Conservation (phyloP, 2,113 vertebrate species). For the Romanogobio albipinnatus region DNA sequence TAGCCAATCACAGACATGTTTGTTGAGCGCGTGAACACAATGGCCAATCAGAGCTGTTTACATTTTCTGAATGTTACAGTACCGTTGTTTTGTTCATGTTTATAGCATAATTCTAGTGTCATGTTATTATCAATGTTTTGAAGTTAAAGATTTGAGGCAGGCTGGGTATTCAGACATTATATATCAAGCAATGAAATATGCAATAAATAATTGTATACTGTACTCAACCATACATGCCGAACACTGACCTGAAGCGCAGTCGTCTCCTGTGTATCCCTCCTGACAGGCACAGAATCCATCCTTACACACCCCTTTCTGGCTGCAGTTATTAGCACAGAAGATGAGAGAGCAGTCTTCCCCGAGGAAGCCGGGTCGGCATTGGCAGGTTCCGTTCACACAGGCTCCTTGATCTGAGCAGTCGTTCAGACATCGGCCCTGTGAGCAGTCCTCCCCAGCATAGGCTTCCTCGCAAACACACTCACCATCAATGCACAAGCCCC, state of each 20-base stretch:
- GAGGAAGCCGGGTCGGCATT: slow-evolving; percentile 84
- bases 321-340: slow-evolving; percentile 89
- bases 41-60: too few relatives aligned
- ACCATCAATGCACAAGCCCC: slow-evolving; percentile 90
- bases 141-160: too few relatives aligned
- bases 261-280: slow-evolving; percentile 87
- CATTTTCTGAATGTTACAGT: too few relatives aligned
- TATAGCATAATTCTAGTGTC: too few relatives aligned
- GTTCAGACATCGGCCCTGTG: slow-evolving; percentile 84
- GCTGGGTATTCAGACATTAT: too few relatives aligned
- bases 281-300: slow-evolving; percentile 89
- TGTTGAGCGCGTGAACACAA: too few relatives aligned
- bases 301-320: slow-evolving; percentile 85
- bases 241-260: slow-evolving; percentile 89
- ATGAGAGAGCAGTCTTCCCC: slow-evolving; percentile 87
- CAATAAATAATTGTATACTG: too few relatives aligned
- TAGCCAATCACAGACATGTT: too few relatives aligned
- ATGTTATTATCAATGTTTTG: too few relatives aligned
- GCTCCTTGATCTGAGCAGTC: slow-evolving; percentile 90
- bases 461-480: slow-evolving; percentile 94
- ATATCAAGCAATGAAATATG: too few relatives aligned
- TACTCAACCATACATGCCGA: neutral
- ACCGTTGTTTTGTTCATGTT: too few relatives aligned
- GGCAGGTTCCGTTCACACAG: slow-evolving; percentile 89
- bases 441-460: slow-evolving; percentile 88